Conservation (phyloP, 1,140 invertebrate genomes). For the Aporrectodea caliginosa region DNA sequence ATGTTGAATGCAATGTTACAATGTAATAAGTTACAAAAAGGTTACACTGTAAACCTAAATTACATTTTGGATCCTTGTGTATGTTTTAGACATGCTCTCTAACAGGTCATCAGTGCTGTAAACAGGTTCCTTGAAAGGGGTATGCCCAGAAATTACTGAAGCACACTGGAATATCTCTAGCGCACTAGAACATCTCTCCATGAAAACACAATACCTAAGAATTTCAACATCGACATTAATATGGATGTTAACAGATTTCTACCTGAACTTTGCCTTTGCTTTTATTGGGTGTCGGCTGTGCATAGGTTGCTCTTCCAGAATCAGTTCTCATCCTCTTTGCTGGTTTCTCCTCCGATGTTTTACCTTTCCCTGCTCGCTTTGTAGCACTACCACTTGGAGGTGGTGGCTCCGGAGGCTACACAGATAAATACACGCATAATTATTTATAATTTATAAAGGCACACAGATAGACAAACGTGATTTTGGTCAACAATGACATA, state of each 20-base stretch:
- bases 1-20: too few species aligned
- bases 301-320: conserved; percentile 40
- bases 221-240: background rate
- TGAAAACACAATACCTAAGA: background rate
- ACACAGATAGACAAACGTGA: too few species aligned
- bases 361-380: conserved; percentile 48
- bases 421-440: too few species aligned
- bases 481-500: too few species aligned
- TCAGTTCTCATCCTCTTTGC: conserved; percentile 54
- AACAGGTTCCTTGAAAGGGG: background rate
- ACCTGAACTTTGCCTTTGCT: conserved; percentile 28
- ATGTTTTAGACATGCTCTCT: background rate
- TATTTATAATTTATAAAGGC: too few species aligned
- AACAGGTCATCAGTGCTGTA: background rate
- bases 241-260: background rate
- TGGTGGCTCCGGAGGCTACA: too few species aligned
- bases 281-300: conserved; percentile 11
- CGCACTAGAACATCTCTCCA: background rate
- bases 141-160: background rate
- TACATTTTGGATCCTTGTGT: background rate
- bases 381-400: too few species aligned
- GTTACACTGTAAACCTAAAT: too few species aligned
- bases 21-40: too few species aligned
- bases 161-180: background rate
- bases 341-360: conserved; percentile 45